Evolutionary conservation across 2,113 vertebrate species (phyloP).

Genomic region (Malurus alboscapulatus): DNA sequence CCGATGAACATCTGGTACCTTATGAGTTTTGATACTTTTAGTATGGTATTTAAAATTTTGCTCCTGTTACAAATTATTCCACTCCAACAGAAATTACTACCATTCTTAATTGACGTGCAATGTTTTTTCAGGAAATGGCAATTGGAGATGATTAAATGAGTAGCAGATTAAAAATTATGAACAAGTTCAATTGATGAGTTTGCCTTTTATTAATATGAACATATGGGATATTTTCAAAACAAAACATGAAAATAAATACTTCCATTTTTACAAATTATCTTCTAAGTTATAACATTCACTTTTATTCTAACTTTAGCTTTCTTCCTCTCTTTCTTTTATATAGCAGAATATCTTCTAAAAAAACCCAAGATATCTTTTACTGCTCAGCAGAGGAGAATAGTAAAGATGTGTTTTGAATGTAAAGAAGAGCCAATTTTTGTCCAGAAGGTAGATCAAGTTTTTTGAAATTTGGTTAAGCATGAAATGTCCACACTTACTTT

Average conservation of each 20-base stretch:
- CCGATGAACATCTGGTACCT: constrained; percentile 4
- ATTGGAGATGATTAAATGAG: not conserved
- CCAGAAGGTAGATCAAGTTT: not conserved
- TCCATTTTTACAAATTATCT: not conserved
- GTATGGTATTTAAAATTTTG: not conserved
- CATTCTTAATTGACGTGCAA: not conserved
- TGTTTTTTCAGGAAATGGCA: not conserved
- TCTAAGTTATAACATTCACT: not conserved
- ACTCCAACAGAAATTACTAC: not conserved
- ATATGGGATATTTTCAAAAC: not conserved
- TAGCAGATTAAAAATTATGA: not conserved
- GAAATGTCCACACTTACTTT: not conserved
- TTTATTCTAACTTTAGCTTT: not conserved
- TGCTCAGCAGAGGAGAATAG: not conserved
- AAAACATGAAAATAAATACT: not conserved
- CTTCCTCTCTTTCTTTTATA: not conserved
- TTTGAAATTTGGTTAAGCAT: not conserved
- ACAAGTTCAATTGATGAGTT: not conserved
- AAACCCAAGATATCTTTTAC: not conserved
- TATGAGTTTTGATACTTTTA: not conserved
- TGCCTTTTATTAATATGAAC: not conserved
- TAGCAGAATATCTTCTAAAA: not conserved
- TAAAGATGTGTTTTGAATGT: not conserved
- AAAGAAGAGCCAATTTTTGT: not conserved
- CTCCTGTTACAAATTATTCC: not conserved